Percentiles rank a stretch among this genome's conserved stretches.
These are phyloP conservation scores for Strigamia crassipes DNA, from an alignment of 2,888 invertebrate genomes.

Conservation along the genomic window DNA sequence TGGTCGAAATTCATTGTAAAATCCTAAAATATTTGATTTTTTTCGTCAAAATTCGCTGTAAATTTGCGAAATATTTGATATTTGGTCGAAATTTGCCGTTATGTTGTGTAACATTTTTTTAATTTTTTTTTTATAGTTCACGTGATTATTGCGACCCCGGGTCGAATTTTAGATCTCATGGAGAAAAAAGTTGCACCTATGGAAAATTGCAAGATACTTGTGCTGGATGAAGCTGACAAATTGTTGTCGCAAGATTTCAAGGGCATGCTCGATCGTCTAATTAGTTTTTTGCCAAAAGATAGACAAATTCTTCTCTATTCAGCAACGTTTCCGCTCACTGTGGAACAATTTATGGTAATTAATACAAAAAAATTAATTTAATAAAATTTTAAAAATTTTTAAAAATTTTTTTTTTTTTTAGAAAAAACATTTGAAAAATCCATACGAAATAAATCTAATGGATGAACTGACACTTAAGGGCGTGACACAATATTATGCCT, in stretches of 20 bases:
- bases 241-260: conserved; percentile 98
- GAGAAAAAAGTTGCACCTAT: conserved; percentile 94
- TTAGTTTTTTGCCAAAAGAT: conserved; percentile 86
- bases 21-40: no score
- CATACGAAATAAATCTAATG: conserved; percentile 99
- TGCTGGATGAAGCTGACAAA: conserved; percentile 99
- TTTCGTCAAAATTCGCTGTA: no score
- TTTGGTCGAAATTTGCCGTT: conserved; percentile 49
- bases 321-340: conserved; percentile 98
- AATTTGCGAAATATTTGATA: no score
- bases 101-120: conserved; percentile 44
- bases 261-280: conserved; percentile 97
- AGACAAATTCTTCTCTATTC: conserved; percentile 98
- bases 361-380: no score
- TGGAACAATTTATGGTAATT: conserved; percentile 92
- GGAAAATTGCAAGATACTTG: conserved; percentile 94
- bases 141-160: conserved; percentile 98
- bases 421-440: conserved; percentile 92
- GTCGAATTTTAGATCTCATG: conserved; percentile 98
- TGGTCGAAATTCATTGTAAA: no score
- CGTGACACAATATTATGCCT: conserved; percentile 99
- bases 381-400: background rate
- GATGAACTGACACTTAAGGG: conserved; percentile 98
- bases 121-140: conserved; percentile 84
- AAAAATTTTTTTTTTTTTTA: conserved; percentile 54